Evolutionary conservation across 2,113 vertebrate species (phyloP).

Genomic region (Hypocryptadius cinnamomeus): DNA sequence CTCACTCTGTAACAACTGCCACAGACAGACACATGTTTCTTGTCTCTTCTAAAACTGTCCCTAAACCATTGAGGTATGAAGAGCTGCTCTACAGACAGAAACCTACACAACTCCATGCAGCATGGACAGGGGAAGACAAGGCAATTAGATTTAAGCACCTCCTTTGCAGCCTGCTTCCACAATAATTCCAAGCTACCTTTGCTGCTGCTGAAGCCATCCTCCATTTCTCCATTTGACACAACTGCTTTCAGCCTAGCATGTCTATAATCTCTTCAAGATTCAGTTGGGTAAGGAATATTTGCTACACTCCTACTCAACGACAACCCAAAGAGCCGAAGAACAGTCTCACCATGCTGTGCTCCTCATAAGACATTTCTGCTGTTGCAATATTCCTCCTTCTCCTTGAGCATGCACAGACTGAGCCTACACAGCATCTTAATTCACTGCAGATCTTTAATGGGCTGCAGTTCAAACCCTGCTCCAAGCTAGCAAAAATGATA

Average conservation of each 20-base stretch:
- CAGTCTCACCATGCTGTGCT: fast-evolving
- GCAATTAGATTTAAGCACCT: not conserved
- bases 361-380: fast-evolving
- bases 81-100: not conserved
- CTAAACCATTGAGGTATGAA: not conserved
- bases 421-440: not conserved
- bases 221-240: not conserved
- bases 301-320: fast-evolving
- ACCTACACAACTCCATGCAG: not conserved
- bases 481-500: not conserved
- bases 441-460: not conserved
- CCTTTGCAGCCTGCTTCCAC: not conserved
- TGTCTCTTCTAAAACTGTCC: not conserved
- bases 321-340: not conserved
- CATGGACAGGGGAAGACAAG: not conserved
- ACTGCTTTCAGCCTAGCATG: fast-evolving
- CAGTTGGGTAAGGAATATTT: not conserved
- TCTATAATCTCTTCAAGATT: too few species aligned
- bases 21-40: fast-evolving
- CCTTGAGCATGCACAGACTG: not conserved
- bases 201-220: not conserved
- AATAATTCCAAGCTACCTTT: not conserved
- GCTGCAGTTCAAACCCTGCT: not conserved
- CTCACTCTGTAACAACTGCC: not conserved
- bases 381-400: not conserved